Evolutionary conservation across 2,797 vertebrate species (phyloP), one percentile per base, ranked within the genome.

Genomic region (Lacerta bilineata): DNA sequence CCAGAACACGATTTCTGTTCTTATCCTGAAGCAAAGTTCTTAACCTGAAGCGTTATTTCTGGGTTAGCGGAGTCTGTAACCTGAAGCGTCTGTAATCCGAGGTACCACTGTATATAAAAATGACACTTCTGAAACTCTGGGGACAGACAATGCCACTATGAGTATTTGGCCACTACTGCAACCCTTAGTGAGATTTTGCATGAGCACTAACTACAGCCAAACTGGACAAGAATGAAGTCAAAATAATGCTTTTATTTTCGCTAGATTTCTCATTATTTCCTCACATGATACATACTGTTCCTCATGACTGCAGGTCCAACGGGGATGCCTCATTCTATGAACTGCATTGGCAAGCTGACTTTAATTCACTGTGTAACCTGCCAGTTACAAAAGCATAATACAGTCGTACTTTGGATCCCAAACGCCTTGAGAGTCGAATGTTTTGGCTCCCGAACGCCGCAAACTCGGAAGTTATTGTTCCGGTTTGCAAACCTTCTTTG

Each of bases 331-430:
- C 74, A 29, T 83, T 27, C 46, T 27, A 72, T 50, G 36, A 69
- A 27, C 6, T 39, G 78, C 18, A 59, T 4, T 61, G 27, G 43
- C 59, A 69, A 39, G 41, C 5, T 39, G 25, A 15, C 20, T 8
- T 76, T 64, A 77, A 15, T 25, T 13, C 17, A 59, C 86, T 85
- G 80, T 84, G 80, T 76, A 87, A 20, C 55, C 23, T 82, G 79
- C n/a, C 33, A 0, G 92, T 92, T 87, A 89, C 87, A 92, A 61
- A 23, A 61, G 59, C 59, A 61, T 1, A 23, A 61, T 61, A 55
- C 11, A 50, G 11, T 50, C 0, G 50, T 13, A 50, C 11, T 9
- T 50, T 50, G 50, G 50, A 50, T 50, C 50, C 50, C 11, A 3
- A 50, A 15, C 1, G 11, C 50, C 50, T 50, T 50, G 50, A 11